phyloP scores from a whole-genome alignment of 1,140 invertebrate species.

The Antheraea mylitta region DNA sequence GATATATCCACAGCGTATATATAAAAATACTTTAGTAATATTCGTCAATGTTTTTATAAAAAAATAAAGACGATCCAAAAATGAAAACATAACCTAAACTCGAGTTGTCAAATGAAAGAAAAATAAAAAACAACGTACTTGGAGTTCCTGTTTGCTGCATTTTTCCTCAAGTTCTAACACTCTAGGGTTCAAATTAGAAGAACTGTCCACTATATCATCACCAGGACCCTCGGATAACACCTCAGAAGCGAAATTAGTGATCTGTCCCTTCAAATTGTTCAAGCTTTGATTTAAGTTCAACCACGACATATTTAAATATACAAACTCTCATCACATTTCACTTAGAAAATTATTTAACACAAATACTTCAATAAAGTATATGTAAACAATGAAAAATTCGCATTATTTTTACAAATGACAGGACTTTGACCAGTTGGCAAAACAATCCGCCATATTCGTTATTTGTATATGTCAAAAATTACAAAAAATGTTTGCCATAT shows the following conservation, averaged over 20 bases:
- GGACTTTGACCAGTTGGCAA: conserved; percentile 75
- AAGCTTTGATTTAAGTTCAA: conserved; percentile 86
- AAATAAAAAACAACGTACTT: conserved; percentile 75
- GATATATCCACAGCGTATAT: background rate
- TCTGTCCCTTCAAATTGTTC: conserved; percentile 86
- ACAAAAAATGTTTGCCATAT: too few relatives aligned
- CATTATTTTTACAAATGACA: conserved; percentile 74
- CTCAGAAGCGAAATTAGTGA: conserved; percentile 87
- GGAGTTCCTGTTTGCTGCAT: conserved; percentile 81
- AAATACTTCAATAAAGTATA: conserved; percentile 43
- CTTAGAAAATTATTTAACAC: conserved; percentile 29
- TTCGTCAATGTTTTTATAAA: background rate
- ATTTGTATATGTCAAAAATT: background rate
- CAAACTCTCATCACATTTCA: conserved; percentile 52
- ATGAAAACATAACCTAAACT: conserved; percentile 63
- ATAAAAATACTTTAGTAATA: background rate
- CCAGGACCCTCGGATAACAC: conserved; percentile 82
- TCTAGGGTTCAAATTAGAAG: conserved; percentile 57
- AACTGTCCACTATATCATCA: conserved; percentile 77
- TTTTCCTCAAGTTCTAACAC: conserved; percentile 81
- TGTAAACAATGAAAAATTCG: conserved; percentile 74
- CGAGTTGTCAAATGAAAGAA: conserved; percentile 49
- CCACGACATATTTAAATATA: conserved; percentile 84
- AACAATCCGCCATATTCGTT: conserved; percentile 48
- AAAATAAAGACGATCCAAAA: background rate